phyloP scores from a whole-genome alignment of 2,888 invertebrate genomes.

The Calameuta pallipes region DNA sequence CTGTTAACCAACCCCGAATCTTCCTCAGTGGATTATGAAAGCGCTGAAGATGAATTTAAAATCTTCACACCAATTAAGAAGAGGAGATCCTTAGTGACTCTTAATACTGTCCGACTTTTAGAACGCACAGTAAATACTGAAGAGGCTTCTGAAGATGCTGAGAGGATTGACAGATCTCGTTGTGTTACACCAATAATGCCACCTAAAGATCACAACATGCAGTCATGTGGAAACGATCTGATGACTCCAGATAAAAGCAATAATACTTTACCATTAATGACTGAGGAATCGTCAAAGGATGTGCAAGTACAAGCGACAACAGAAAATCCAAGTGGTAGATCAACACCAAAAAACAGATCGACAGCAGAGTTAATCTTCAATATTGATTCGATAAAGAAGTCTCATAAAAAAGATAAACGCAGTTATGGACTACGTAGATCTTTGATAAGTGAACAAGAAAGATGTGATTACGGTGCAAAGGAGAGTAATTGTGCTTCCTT shows the following conservation, averaged over 20 bases:
- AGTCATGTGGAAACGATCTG: background rate
- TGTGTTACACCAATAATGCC: background rate
- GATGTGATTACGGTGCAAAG: slow-evolving; percentile 7
- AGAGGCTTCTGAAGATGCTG: background rate
- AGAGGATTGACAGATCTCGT: background rate
- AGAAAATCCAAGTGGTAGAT: slow-evolving; percentile 37
- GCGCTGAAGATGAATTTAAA: slow-evolving; percentile 48
- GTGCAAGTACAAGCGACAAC: background rate
- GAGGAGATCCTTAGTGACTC: slow-evolving; percentile 31
- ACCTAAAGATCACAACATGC: background rate
- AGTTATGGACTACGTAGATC: slow-evolving; percentile 20
- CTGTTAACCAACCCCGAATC: slow-evolving; percentile 22
- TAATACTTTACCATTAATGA: background rate
- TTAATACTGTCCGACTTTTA: background rate
- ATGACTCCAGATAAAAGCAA: background rate
- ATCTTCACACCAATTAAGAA: slow-evolving; percentile 58
- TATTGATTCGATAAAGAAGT: slow-evolving; percentile 55
- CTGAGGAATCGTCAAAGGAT: background rate
- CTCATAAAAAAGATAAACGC: slow-evolving; percentile 57
- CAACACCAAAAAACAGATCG: slow-evolving; percentile 47
- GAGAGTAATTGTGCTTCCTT: background rate
- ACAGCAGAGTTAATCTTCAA: slow-evolving; percentile 43
- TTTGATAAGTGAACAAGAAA: slow-evolving; percentile 6
- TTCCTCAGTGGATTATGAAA: slow-evolving; percentile 27
- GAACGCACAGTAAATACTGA: background rate